These are phyloP conservation scores for Lasius platythorax DNA, from an alignment of 2,888 invertebrate genomes.

Conservation along the genomic window DNA sequence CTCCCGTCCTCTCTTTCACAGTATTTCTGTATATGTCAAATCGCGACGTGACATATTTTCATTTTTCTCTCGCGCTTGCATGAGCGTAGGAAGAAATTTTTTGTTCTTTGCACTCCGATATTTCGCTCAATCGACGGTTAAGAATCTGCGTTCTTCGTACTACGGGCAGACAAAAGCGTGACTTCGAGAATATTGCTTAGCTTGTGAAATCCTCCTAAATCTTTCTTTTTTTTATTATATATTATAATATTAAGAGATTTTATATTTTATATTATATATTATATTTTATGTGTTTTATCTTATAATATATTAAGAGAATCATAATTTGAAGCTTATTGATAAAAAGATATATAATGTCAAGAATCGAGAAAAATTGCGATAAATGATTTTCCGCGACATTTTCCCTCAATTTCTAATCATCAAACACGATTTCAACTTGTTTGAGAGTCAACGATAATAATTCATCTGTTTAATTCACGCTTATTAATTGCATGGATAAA, in stretches of 20 bases:
- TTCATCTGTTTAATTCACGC: constrained; percentile 4
- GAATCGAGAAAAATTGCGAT: neutral
- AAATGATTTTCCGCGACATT: neutral
- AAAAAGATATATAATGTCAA: neutral
- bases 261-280: neutral
- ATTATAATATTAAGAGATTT: neutral
- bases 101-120: constrained; percentile 20
- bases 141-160: constrained; percentile 20
- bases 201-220: neutral
- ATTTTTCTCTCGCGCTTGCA: constrained; percentile 60
- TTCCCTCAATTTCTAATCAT: neutral
- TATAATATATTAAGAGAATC: neutral
- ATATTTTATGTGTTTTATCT: neutral
- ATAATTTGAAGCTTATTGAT: neutral
- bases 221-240: neutral
- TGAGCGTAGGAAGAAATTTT: constrained; percentile 13
- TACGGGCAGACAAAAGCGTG: neutral
- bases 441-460: constrained; percentile 3
- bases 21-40: constrained; percentile 54
- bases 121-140: constrained; percentile 37
- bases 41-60: constrained; percentile 63
- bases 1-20: neutral
- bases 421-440: neutral
- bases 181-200: neutral
- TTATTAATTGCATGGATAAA: constrained; percentile 34